Conservation (phyloP, 2,888 invertebrate species). For the Chorisops tibialis region DNA sequence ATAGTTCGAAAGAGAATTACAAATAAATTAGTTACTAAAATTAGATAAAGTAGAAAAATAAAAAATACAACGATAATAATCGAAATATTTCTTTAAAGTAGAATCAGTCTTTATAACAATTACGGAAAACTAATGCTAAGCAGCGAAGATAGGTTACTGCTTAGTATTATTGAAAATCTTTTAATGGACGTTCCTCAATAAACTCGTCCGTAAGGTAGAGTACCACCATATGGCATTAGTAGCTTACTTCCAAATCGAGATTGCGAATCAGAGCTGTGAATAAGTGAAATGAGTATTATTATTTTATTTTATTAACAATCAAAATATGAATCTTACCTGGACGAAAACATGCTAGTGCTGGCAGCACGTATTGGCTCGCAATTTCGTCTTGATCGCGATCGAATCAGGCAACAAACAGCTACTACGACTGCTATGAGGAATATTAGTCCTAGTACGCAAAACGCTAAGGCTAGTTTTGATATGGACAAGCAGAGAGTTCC, state of each 20-base stretch:
- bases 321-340: slow-evolving; percentile 33
- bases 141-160: no score
- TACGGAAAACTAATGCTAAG: no score
- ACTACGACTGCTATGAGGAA: slow-evolving; percentile 69
- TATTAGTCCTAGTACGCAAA: slow-evolving; percentile 68
- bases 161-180: no score
- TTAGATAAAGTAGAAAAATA: no score
- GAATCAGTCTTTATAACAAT: no score
- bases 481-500: slow-evolving; percentile 67
- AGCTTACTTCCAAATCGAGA: slow-evolving; percentile 47
- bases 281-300: slow-evolving; percentile 5
- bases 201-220: slow-evolving; percentile 48
- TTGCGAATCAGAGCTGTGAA: slow-evolving; percentile 48
- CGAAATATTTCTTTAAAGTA: no score
- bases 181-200: no score
- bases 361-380: slow-evolving; percentile 29
- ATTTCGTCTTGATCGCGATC: slow-evolving; percentile 54
- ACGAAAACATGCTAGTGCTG: slow-evolving; percentile 35
- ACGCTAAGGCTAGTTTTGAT: slow-evolving; percentile 72
- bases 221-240: slow-evolving; percentile 47
- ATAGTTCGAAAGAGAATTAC: no score
- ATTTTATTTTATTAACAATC: not conserved
- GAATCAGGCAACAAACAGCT: slow-evolving; percentile 64
- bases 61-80: no score
- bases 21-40: no score